These are phyloP conservation scores for Meloidogyne floridensis DNA, from an alignment of 1,140 invertebrate genomes.

Conservation along the genomic window DNA sequence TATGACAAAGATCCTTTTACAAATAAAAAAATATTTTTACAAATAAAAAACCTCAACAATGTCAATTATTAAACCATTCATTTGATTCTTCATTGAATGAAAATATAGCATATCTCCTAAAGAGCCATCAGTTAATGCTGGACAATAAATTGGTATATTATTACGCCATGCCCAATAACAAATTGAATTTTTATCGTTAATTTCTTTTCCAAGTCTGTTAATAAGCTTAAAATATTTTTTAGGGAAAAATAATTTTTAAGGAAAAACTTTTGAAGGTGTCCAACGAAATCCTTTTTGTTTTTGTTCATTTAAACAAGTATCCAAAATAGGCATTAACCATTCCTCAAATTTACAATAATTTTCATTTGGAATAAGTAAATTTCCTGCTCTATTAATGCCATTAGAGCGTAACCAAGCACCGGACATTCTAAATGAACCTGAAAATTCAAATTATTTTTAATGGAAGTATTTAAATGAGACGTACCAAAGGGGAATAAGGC, in stretches of 20 bases:
- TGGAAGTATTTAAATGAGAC: conserved; percentile 68
- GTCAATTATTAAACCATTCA: conserved; percentile 87
- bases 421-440: conserved; percentile 66
- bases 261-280: conserved; percentile 74
- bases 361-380: conserved; percentile 93
- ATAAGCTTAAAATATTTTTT: conserved; percentile 71
- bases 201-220: conserved; percentile 80
- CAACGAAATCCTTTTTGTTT: conserved; percentile 74
- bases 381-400: conserved; percentile 95
- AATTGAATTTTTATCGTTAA: conserved; percentile 86
- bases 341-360: conserved; percentile 98
- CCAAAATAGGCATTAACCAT: conserved; percentile 91
- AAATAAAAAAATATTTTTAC: conserved; percentile 9
- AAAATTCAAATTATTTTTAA: conserved; percentile 32
- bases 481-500: too few species aligned
- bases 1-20: conserved; percentile 77
- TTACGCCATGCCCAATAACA: conserved; percentile 98
- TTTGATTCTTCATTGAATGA: conserved; percentile 87
- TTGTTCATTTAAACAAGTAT: conserved; percentile 88
- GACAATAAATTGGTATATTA: conserved; percentile 96
- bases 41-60: conserved; percentile 77
- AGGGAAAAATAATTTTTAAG: conserved; percentile 24
- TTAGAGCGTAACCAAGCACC: conserved; percentile 74
- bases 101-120: conserved; percentile 99
- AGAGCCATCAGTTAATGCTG: conserved; percentile 95